A percentile compares a stretch with the other conserved stretches of the same genome.
phyloP scores from a whole-genome alignment of 1,140 invertebrate genomes.

The Drosophila ananassae region DNA sequence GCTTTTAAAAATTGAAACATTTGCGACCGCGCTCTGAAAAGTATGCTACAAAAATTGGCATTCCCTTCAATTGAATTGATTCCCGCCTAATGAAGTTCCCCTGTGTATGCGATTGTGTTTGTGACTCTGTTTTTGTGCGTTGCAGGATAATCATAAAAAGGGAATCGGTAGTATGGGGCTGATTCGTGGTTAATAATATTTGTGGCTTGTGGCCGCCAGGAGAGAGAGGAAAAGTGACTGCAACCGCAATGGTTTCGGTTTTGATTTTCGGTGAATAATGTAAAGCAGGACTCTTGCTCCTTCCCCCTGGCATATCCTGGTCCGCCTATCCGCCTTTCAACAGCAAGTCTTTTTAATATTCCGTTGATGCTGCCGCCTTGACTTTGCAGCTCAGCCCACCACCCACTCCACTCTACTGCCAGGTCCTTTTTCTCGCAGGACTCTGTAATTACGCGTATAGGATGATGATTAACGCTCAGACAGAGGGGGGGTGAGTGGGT shows the following conservation, averaged over 20 bases:
- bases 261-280: constrained; percentile 11
- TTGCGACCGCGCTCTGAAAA: neutral
- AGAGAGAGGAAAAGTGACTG: constrained; percentile 24
- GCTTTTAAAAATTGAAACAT: neutral
- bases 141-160: neutral
- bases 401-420: neutral
- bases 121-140: neutral
- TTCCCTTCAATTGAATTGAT: constrained; percentile 19
- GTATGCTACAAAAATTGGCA: constrained; percentile 15
- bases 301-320: neutral
- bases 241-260: constrained; percentile 40
- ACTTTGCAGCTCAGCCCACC: neutral
- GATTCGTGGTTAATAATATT: constrained; percentile 54
- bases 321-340: constrained; percentile 1
- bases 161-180: constrained; percentile 17
- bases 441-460: constrained; percentile 80
- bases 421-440: constrained; percentile 21
- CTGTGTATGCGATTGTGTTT: neutral
- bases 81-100: constrained; percentile 22
- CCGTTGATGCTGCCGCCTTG: constrained; percentile 35
- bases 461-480: constrained; percentile 76
- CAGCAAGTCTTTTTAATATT: constrained; percentile 57
- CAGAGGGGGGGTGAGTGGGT: constrained; percentile 3
- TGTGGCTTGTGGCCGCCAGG: constrained; percentile 40
- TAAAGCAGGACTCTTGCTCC: neutral